Evolutionary conservation across 2,888 invertebrate species (phyloP).

Genomic region (Cephalotes varians): DNA sequence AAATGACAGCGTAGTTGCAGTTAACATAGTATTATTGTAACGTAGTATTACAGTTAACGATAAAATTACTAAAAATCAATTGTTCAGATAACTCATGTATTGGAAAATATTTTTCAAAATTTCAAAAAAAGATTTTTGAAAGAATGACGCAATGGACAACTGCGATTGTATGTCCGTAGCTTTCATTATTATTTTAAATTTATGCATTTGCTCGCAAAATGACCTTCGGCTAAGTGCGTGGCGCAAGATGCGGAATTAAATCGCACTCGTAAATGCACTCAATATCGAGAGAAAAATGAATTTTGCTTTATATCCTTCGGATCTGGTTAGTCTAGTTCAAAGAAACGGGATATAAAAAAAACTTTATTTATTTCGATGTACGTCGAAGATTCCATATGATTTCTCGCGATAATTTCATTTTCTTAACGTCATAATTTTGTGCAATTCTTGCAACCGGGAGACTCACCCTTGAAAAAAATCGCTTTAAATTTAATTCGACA

Average conservation of each 20-base stretch:
- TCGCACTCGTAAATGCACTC: neutral
- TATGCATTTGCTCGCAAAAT: constrained; percentile 8
- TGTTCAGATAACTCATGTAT: neutral
- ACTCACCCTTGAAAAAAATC: neutral
- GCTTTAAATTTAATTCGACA: neutral
- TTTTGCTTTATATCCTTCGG: constrained; percentile 1
- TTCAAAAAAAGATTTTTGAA: neutral
- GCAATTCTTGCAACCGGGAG: neutral
- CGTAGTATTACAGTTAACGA: neutral
- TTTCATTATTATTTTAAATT: neutral
- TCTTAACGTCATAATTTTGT: neutral
- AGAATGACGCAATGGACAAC: neutral
- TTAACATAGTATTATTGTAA: too few relatives aligned
- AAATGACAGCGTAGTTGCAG: neutral
- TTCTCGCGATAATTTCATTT: neutral
- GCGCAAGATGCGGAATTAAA: neutral
- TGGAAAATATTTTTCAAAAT: neutral
- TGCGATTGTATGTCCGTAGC: neutral
- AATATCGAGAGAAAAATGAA: constrained; percentile 7
- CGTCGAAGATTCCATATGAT: neutral
- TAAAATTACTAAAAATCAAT: neutral
- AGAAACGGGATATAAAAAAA: neutral
- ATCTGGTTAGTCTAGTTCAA: neutral
- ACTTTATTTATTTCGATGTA: neutral
- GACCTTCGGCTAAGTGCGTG: neutral